phyloP scores from a whole-genome alignment of 2,888 invertebrate genomes.

The Microdon myrmicae region DNA sequence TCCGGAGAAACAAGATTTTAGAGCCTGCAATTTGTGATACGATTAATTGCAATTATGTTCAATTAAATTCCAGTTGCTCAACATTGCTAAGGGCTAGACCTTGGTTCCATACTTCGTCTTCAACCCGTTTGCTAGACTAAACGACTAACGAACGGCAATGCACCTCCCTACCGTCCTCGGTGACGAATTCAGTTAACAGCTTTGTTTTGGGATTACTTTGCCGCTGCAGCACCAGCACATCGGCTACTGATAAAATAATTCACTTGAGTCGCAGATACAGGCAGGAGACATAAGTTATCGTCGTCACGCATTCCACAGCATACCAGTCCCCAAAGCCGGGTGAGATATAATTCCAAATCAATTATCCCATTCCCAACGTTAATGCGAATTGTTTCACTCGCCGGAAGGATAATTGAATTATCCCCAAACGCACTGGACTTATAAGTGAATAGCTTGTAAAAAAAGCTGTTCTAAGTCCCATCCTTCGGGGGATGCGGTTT shows the following conservation, averaged over 20 bases:
- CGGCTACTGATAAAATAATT: slow-evolving; percentile 17
- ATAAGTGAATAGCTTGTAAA: slow-evolving; percentile 27
- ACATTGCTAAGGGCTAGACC: too few relatives aligned
- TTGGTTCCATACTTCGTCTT: slow-evolving; percentile 8
- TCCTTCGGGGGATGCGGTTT: not conserved
- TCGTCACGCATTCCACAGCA: slow-evolving; percentile 5
- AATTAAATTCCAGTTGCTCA: slow-evolving; percentile 53
- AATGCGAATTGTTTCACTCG: slow-evolving; percentile 30
- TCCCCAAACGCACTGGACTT: slow-evolving; percentile 39
- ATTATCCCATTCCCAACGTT: slow-evolving; percentile 40
- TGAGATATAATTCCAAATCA: slow-evolving; percentile 45
- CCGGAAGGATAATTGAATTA: slow-evolving; percentile 45
- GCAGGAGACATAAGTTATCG: slow-evolving; percentile 15
- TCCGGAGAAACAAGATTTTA: slow-evolving; percentile 30
- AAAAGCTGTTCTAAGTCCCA: too few relatives aligned
- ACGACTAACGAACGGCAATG: too few relatives aligned
- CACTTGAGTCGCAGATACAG: not conserved
- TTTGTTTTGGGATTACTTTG: slow-evolving; percentile 43
- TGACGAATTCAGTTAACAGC: slow-evolving; percentile 13
- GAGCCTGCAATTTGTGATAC: slow-evolving; percentile 48
- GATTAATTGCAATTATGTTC: slow-evolving; percentile 55
- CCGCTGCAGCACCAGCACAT: slow-evolving; percentile 7
- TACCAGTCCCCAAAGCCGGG: not conserved
- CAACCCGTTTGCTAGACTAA: too few relatives aligned
- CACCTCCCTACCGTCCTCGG: slow-evolving; percentile 10